These are phyloP conservation scores for Pollicipes pollicipes DNA, from an alignment of 1,140 invertebrate species.

Conservation along the genomic window DNA sequence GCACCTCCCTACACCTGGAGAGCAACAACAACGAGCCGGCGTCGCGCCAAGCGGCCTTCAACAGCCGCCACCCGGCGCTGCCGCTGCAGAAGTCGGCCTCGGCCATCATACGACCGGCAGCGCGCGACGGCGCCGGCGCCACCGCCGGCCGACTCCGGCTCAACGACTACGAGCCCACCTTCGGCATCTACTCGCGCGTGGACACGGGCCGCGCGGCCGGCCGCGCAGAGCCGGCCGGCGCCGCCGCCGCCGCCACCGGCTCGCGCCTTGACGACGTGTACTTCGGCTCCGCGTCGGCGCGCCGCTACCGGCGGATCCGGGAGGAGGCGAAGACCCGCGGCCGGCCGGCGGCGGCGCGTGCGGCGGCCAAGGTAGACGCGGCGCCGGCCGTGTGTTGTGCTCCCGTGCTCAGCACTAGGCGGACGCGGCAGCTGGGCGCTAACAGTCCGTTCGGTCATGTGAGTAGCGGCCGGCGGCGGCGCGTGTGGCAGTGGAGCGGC, in stretches of 20 bases:
- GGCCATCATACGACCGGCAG: neutral
- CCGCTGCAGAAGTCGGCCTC: slow-evolving; percentile 1
- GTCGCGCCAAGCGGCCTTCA: neutral
- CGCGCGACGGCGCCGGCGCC: neutral
- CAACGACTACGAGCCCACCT: neutral
- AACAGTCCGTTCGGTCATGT: neutral
- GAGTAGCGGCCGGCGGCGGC: too few species aligned
- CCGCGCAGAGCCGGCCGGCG: neutral
- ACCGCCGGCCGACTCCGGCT: neutral
- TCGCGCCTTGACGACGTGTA: neutral
- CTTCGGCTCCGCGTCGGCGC: neutral
- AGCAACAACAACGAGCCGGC: neutral
- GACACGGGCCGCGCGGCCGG: neutral
- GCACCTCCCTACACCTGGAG: neutral
- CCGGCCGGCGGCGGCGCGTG: too few species aligned
- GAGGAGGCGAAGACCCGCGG: slow-evolving; percentile 2
- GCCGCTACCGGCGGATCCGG: neutral
- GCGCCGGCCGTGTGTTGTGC: neutral
- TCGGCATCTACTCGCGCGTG: neutral
- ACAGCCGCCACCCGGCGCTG: neutral
- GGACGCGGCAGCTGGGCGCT: neutral
- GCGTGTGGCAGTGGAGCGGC: too few species aligned
- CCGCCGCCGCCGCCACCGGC: too few species aligned
- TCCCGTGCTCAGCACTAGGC: neutral
- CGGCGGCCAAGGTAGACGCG: neutral